Conservation (phyloP, 2,888 invertebrate species). For the Meloe dianella region DNA sequence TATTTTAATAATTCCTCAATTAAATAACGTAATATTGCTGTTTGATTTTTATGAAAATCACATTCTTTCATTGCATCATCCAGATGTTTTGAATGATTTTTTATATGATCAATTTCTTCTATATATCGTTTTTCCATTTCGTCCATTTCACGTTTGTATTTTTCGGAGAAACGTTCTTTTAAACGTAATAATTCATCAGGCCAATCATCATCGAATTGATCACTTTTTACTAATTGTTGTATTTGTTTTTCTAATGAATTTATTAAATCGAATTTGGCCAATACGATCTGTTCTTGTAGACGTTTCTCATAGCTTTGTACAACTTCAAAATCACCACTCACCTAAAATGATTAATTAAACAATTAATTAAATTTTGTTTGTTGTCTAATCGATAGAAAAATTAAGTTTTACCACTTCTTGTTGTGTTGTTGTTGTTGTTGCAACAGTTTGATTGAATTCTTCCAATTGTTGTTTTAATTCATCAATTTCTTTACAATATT, state of each 20-base stretch:
- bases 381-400: conserved; percentile 34
- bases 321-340: conserved; percentile 57
- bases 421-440: conserved; percentile 30
- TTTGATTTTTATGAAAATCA: conserved; percentile 71
- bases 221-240: conserved; percentile 74
- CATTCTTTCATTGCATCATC: conserved; percentile 67
- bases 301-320: conserved; percentile 62
- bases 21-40: conserved; percentile 68
- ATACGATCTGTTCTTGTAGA: conserved; percentile 67
- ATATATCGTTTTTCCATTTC: conserved; percentile 65
- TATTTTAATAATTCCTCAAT: conserved; percentile 75
- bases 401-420: conserved; percentile 63
- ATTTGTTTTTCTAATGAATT: conserved; percentile 74
- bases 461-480: conserved; percentile 64
- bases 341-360: conserved; percentile 26
- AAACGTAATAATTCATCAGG: conserved; percentile 76
- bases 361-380: background rate
- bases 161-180: conserved; percentile 74
- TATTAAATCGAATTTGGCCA: conserved; percentile 72
- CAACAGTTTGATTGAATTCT: conserved; percentile 20
- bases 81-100: conserved; percentile 33
- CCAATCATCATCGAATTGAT: conserved; percentile 77
- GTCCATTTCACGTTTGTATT: conserved; percentile 67
- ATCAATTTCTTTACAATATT: conserved; percentile 61
- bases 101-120: conserved; percentile 65